Conservation (phyloP, 2,797 vertebrate genomes). For the Molossus alvarezi region DNA sequence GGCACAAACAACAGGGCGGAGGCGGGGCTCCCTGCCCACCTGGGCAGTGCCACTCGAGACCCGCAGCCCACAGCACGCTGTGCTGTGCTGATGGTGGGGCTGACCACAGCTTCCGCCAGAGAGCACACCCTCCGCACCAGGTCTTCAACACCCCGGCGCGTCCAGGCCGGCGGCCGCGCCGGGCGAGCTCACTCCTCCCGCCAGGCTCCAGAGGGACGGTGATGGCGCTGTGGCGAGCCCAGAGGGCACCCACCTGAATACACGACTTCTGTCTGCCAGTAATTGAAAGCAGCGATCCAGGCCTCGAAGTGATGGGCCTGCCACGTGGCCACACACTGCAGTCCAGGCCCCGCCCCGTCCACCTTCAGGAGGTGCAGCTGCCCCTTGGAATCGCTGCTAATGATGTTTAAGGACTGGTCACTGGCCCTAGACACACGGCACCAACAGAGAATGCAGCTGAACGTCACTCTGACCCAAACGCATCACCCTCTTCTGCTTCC, state of each 20-base stretch:
- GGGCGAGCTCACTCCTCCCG: background rate
- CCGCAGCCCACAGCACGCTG: accelerated
- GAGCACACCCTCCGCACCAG: background rate
- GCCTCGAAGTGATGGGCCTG: slow-evolving; percentile 97
- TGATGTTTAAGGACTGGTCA: slow-evolving; percentile 91
- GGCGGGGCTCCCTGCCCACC: background rate
- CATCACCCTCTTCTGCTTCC: background rate
- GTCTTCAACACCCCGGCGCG: too few species aligned
- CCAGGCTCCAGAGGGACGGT: too few species aligned
- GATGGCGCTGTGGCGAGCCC: accelerated
- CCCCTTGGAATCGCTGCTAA: slow-evolving; percentile 96
- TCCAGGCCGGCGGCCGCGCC: background rate
- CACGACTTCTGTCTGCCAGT: slow-evolving; percentile 95
- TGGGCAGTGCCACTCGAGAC: accelerated
- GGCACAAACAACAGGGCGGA: background rate
- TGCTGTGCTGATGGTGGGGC: accelerated
- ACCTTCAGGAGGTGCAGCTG: slow-evolving; percentile 92
- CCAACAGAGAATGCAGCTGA: background rate
- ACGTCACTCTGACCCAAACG: background rate
- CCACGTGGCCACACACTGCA: slow-evolving; percentile 92
- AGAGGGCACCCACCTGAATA: slow-evolving; percentile 94
- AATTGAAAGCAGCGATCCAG: slow-evolving; percentile 98
- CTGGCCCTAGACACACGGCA: slow-evolving; percentile 51
- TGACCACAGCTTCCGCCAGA: background rate
- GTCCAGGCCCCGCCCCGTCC: slow-evolving; percentile 86